A percentile compares a stretch with the other conserved stretches of the same genome.
Conservation (phyloP, 2,797 vertebrate genomes). For the Sebastes aleutianus region DNA sequence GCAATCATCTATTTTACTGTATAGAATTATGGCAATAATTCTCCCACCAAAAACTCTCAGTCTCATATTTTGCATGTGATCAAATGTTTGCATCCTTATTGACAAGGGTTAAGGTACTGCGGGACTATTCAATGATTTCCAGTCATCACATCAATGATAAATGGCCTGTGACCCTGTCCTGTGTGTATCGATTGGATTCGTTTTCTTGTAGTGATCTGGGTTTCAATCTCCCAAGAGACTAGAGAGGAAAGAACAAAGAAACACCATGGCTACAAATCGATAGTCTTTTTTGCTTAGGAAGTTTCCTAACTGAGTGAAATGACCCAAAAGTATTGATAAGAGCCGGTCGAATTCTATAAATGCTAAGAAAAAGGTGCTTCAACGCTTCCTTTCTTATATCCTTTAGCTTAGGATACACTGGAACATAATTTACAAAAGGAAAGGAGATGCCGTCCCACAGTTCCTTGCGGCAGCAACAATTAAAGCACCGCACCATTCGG, state of each 20-base stretch:
- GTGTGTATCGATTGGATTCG: not conserved
- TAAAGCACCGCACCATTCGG: not conserved
- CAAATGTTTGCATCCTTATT: not conserved
- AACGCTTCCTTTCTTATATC: not conserved
- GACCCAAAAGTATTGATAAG: no score
- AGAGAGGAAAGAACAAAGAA: not conserved
- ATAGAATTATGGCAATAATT: not conserved
- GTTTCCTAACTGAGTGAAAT: no score
- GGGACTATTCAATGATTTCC: conserved; percentile 2
- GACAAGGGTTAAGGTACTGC: not conserved
- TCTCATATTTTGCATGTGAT: not conserved
- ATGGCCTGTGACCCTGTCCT: not conserved
- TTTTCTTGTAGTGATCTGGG: not conserved
- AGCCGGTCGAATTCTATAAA: not conserved
- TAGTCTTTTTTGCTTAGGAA: not conserved
- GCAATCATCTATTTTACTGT: not conserved
- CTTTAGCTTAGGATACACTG: not conserved
- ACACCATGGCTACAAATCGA: not conserved
- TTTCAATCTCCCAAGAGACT: not conserved
- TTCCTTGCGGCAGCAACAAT: not conserved
- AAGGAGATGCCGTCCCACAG: not conserved
- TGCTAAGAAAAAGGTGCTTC: not conserved
- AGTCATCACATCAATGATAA: not conserved
- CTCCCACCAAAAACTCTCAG: not conserved
- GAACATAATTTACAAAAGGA: not conserved